phyloP scores from a whole-genome alignment of 1,140 invertebrate genomes.

The Megathymus violae region DNA sequence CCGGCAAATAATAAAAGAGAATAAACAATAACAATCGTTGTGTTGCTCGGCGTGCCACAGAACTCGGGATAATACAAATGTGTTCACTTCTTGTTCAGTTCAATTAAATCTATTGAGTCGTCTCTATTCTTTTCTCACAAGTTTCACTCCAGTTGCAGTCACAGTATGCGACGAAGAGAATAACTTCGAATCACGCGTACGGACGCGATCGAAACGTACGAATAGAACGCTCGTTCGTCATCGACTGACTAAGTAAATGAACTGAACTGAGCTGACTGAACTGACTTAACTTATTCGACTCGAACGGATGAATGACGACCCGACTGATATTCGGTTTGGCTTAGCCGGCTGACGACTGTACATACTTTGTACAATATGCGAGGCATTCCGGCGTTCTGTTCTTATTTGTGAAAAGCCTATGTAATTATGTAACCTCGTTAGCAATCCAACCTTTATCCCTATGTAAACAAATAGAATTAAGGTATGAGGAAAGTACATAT shows the following conservation, averaged over 20 bases:
- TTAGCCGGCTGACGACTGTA: slow-evolving; percentile 1
- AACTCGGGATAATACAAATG: slow-evolving; percentile 26
- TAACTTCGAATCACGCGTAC: slow-evolving; percentile 54
- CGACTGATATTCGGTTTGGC: slow-evolving; percentile 3
- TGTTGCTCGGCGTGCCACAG: slow-evolving; percentile 38
- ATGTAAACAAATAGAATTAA: no score
- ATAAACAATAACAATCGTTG: slow-evolving; percentile 59
- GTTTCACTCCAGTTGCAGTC: slow-evolving; percentile 66
- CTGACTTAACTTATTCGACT: neutral
- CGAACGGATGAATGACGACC: neutral
- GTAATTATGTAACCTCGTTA: no score
- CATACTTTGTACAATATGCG: neutral
- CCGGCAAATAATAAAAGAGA: slow-evolving; percentile 56
- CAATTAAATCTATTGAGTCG: slow-evolving; percentile 12
- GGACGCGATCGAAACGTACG: slow-evolving; percentile 51
- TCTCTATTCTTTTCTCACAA: slow-evolving; percentile 39
- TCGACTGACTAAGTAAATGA: slow-evolving; percentile 42
- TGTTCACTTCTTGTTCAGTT: slow-evolving; percentile 37
- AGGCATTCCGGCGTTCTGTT: neutral
- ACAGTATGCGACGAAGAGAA: slow-evolving; percentile 70
- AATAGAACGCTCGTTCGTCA: slow-evolving; percentile 50
- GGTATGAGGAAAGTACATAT: no score
- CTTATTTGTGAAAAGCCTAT: no score
- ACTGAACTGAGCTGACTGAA: neutral
- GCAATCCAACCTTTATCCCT: no score